phyloP scores from a whole-genome alignment of 2,113 vertebrate species.

The Argyrosomus japonicus region DNA sequence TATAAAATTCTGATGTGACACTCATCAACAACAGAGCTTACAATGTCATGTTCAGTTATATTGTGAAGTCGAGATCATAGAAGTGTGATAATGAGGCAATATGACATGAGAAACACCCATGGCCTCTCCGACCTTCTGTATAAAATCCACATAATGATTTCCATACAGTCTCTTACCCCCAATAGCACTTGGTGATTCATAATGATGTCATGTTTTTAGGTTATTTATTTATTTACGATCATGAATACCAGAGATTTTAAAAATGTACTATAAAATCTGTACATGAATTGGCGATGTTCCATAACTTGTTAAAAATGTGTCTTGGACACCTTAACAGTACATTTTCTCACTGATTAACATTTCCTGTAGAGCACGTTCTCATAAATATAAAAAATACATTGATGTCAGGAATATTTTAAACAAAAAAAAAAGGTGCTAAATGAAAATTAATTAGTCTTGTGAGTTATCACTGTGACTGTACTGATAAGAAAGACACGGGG shows the following conservation, averaged over 20 bases:
- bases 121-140: not conserved
- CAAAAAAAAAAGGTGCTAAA: conserved; percentile 33
- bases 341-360: not conserved
- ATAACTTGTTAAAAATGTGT: not conserved
- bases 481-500: conserved; percentile 65
- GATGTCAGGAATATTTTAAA: conserved; percentile 34
- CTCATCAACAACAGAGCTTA: not conserved
- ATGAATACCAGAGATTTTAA: not conserved
- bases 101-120: not conserved
- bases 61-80: not conserved
- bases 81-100: not conserved
- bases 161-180: not conserved
- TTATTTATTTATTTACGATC: not conserved
- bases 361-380: not conserved
- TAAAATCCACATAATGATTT: not conserved
- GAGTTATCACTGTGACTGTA: conserved; percentile 54
- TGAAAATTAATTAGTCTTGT: conserved; percentile 72
- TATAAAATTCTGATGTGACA: not conserved
- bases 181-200: not conserved
- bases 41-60: not conserved
- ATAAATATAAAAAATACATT: conserved; percentile 22
- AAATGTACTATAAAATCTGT: not conserved
- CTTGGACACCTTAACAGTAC: not conserved
- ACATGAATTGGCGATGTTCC: not conserved
- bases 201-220: not conserved